Evolutionary conservation across 2,888 invertebrate genomes (phyloP).

Genomic region (Heteropelma amictum): DNA sequence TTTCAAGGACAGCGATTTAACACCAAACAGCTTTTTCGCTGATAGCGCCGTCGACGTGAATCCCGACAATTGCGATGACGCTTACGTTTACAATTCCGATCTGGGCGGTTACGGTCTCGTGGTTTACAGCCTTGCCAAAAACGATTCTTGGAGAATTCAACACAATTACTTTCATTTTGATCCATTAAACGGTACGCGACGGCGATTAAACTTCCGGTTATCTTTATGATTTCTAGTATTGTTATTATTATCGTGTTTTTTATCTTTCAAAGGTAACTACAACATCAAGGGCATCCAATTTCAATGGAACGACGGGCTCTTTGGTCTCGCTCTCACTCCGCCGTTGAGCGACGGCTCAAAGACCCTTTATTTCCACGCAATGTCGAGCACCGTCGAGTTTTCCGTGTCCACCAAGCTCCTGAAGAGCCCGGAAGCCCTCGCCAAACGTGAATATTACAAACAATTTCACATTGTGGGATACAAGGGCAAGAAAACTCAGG

Average conservation of each 20-base stretch:
- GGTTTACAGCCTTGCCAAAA: constrained; percentile 86
- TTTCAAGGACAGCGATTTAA: constrained; percentile 84
- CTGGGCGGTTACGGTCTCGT: constrained; percentile 87
- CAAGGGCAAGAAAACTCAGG: constrained; percentile 85
- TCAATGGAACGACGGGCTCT: constrained; percentile 92
- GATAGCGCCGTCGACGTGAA: constrained; percentile 87
- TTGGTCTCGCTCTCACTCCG: constrained; percentile 85
- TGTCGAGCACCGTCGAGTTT: constrained; percentile 89
- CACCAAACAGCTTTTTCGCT: constrained; percentile 88
- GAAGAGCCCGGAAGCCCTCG: constrained; percentile 85
- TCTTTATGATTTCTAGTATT: neutral
- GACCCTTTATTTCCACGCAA: constrained; percentile 89
- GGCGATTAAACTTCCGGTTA: neutral
- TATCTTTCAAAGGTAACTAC: constrained; percentile 84
- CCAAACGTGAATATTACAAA: constrained; percentile 83
- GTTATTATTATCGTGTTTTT: neutral
- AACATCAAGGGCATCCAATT: constrained; percentile 88
- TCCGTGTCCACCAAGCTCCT: constrained; percentile 86
- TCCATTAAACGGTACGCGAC: constrained; percentile 79
- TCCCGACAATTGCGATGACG: constrained; percentile 85
- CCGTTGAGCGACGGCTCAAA: constrained; percentile 80
- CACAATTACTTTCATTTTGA: constrained; percentile 93
- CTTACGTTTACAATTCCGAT: constrained; percentile 89
- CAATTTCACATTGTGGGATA: constrained; percentile 85
- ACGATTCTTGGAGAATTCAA: constrained; percentile 88